Conservation (phyloP, 2,888 invertebrate species). For the Nephrotoma flavescens region DNA sequence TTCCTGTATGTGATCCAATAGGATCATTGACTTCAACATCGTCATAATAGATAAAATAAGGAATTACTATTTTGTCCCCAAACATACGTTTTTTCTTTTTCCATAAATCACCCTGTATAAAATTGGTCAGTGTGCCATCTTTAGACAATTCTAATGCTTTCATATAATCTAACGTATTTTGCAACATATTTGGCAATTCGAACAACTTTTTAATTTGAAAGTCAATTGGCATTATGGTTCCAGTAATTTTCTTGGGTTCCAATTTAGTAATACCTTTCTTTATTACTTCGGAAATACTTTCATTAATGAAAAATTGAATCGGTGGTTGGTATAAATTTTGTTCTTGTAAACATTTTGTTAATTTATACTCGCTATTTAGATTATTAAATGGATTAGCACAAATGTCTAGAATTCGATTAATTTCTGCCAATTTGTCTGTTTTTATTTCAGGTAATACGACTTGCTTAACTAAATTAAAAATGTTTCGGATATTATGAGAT, state of each 20-base stretch:
- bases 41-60: constrained; percentile 9
- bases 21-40: constrained; percentile 11
- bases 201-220: constrained; percentile 12
- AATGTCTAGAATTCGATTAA: background rate
- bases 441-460: background rate
- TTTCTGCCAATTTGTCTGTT: background rate
- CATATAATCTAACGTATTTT: constrained; percentile 7
- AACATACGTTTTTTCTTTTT: background rate
- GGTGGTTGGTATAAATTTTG: too few species aligned
- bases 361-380: too few species aligned
- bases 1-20: constrained; percentile 9
- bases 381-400: too few species aligned
- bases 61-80: constrained; percentile 5
- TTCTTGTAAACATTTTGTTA: too few species aligned
- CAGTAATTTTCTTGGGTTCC: constrained; percentile 8
- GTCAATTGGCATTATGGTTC: constrained; percentile 9
- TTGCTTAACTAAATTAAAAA: background rate
- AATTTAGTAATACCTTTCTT: constrained; percentile 10
- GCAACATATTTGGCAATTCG: constrained; percentile 9
- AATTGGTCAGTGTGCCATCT: constrained; percentile 7
- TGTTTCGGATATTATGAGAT: background rate
- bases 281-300: too few species aligned
- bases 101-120: constrained; percentile 1
- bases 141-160: background rate
- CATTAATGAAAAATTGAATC: too few species aligned